phyloP scores from a whole-genome alignment of 1,140 invertebrate genomes.

The Drosophila bocqueti region DNA sequence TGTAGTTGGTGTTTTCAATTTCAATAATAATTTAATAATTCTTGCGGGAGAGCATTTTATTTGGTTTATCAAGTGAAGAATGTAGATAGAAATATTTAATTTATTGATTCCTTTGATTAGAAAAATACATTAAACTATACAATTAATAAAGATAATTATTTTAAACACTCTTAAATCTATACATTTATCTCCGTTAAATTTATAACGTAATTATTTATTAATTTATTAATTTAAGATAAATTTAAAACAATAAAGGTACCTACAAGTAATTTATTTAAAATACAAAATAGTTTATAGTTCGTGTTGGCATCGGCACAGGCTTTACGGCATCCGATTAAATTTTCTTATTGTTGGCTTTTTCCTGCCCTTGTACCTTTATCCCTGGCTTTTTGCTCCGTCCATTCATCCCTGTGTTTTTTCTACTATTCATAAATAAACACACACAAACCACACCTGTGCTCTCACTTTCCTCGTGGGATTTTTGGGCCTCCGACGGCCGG shows the following conservation, averaged over 20 bases:
- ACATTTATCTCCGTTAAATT: background rate
- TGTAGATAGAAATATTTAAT: background rate
- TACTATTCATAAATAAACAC: slow-evolving; percentile 48
- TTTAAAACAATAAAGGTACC: background rate
- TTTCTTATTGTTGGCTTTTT: slow-evolving; percentile 17
- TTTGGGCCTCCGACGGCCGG: slow-evolving; percentile 20
- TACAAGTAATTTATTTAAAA: background rate
- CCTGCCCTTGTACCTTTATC: slow-evolving; percentile 6
- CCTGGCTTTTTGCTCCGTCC: slow-evolving; percentile 10
- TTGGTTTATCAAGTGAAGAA: background rate
- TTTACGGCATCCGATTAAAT: slow-evolving; percentile 10
- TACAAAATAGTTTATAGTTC: no score
- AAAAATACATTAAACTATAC: no score
- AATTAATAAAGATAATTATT: background rate
- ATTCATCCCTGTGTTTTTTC: slow-evolving; percentile 22
- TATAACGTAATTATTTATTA: background rate
- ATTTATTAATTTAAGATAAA: background rate
- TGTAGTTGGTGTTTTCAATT: slow-evolving; percentile 24
- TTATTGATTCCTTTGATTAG: no score
- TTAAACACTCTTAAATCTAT: background rate
- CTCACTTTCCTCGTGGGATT: slow-evolving; percentile 46
- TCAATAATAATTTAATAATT: slow-evolving; percentile 8
- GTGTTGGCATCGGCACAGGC: background rate
- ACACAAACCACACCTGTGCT: slow-evolving; percentile 47
- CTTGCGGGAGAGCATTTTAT: background rate